Percentiles rank a stretch among this genome's conserved stretches.
Evolutionary conservation across 2,797 vertebrate species (phyloP).

Genomic region (Cuniculus paca): DNA sequence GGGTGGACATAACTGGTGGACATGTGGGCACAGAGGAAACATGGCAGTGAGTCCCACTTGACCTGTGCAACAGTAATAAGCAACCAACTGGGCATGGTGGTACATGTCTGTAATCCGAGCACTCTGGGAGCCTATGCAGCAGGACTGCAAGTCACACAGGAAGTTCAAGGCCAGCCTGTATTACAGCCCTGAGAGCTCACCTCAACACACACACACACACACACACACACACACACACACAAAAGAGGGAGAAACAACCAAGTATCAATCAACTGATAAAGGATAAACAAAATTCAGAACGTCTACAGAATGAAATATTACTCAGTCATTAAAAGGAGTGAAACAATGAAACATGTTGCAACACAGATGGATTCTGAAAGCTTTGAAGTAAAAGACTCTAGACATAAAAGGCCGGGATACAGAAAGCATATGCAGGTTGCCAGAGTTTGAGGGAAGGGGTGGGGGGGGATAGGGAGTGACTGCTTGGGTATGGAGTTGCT

Average conservation of each 20-base stretch:
- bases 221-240: no score
- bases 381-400: background rate
- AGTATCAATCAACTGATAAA: background rate
- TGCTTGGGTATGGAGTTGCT: background rate
- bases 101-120: background rate
- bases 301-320: background rate
- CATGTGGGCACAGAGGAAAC: background rate
- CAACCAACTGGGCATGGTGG: background rate
- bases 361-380: background rate
- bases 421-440: background rate
- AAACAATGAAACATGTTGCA: background rate
- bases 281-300: background rate
- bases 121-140: background rate
- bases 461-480: background rate
- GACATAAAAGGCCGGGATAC: background rate
- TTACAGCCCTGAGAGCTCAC: background rate
- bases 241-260: background rate
- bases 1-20: no score
- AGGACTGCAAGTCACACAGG: background rate
- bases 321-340: background rate
- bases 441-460: background rate
- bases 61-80: no score
- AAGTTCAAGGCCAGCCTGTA: background rate
- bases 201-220: background rate
- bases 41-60: background rate